Conservation (phyloP, 2,888 invertebrate species). For the Corythucha ciliata region DNA sequence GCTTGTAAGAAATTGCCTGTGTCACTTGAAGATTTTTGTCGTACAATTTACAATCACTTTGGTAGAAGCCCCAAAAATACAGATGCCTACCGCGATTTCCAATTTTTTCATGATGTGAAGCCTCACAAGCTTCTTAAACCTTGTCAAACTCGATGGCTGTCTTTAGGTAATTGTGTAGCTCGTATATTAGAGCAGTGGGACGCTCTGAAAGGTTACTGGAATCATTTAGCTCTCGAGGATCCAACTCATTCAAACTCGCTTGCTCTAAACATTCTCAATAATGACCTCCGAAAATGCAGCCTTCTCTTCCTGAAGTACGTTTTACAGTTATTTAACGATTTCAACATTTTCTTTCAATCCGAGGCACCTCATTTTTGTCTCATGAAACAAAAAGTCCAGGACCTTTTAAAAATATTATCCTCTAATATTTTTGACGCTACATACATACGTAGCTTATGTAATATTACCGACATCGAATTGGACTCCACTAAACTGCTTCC, state of each 20-base stretch:
- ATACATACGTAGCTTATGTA: too few relatives aligned
- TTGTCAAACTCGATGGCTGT: too few relatives aligned
- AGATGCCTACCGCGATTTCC: too few relatives aligned
- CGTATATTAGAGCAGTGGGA: constrained; percentile 15
- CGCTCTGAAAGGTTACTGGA: constrained; percentile 5
- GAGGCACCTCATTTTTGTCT: not conserved
- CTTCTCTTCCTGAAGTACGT: not conserved
- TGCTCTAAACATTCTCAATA: not conserved
- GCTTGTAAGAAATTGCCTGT: too few relatives aligned
- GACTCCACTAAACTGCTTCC: too few relatives aligned
- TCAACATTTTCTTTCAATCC: constrained; percentile 1
- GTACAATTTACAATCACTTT: too few relatives aligned
- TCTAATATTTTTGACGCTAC: too few relatives aligned
- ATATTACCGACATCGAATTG: too few relatives aligned
- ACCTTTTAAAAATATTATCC: not conserved
- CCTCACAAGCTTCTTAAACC: too few relatives aligned
- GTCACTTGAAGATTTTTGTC: too few relatives aligned
- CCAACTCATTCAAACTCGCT: not conserved
- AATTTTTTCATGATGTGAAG: too few relatives aligned
- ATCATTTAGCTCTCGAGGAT: not conserved
- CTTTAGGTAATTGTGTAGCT: constrained; percentile 6
- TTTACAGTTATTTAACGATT: constrained; percentile 1
- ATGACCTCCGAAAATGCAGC: not conserved
- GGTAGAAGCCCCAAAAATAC: too few relatives aligned
- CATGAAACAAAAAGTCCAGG: not conserved